Evolutionary conservation across 1,140 invertebrate species (phyloP).

Genomic region (Camponotus vicinus): DNA sequence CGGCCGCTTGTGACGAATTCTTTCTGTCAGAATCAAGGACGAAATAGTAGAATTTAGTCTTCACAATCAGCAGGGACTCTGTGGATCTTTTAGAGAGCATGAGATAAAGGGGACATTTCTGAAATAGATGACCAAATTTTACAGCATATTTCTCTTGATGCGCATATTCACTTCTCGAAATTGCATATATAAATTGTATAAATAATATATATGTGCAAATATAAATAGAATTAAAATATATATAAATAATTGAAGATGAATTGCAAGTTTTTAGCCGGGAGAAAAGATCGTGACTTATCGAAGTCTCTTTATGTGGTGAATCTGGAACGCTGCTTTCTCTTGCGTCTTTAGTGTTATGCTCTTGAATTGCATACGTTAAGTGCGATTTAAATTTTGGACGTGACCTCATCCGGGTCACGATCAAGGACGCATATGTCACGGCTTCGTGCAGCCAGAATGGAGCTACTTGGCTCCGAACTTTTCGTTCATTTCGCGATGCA

Average conservation of each 20-base stretch:
- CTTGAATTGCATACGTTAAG: background rate
- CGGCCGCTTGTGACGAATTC: slow-evolving; percentile 19
- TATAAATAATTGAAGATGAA: background rate
- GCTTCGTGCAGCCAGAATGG: slow-evolving; percentile 22
- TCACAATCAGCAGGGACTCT: background rate
- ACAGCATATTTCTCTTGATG: background rate
- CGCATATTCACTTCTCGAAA: background rate
- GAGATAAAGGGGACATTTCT: background rate
- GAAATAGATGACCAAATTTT: background rate
- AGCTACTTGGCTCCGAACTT: slow-evolving; percentile 41
- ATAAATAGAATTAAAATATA: background rate
- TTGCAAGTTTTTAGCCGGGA: background rate
- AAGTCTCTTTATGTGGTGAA: background rate
- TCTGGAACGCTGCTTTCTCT: background rate
- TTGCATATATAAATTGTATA: background rate
- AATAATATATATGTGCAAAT: background rate
- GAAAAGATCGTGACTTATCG: background rate
- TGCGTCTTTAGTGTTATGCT: background rate
- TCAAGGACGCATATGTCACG: slow-evolving; percentile 47
- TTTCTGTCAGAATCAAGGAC: slow-evolving; percentile 11
- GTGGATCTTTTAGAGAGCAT: background rate
- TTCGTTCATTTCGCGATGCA: slow-evolving; percentile 13
- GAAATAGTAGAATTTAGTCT: background rate
- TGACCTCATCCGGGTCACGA: slow-evolving; percentile 42
- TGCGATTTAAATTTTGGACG: slow-evolving; percentile 36